Evolutionary conservation across 2,113 vertebrate species (phyloP).

Genomic region (Micronisus gabar): DNA sequence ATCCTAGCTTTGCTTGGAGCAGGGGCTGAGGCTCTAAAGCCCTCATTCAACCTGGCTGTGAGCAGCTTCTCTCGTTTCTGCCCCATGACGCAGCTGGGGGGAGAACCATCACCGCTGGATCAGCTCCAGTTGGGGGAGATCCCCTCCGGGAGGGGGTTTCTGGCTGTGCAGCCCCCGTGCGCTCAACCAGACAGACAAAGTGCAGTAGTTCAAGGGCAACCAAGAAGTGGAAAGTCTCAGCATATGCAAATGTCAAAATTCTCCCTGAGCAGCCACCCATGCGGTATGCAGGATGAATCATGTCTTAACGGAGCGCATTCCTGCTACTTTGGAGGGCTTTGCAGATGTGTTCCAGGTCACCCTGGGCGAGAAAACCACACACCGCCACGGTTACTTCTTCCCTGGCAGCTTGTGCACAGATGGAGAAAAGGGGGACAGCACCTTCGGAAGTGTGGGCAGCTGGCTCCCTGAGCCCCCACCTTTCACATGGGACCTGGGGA

Average conservation of each 20-base stretch:
- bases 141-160: background rate
- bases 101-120: background rate
- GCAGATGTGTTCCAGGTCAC: slow-evolving; percentile 62
- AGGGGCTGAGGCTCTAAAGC: background rate
- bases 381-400: background rate
- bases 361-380: slow-evolving; percentile 58
- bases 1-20: background rate
- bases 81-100: fast-evolving
- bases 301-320: slow-evolving; percentile 48
- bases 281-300: slow-evolving; percentile 64
- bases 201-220: background rate
- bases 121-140: background rate
- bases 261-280: slow-evolving; percentile 60
- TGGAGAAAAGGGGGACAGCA: background rate
- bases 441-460: background rate
- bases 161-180: background rate
- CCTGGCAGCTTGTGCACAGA: background rate
- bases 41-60: background rate
- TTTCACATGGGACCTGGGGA: background rate
- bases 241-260: slow-evolving; percentile 51
- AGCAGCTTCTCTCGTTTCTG: background rate
- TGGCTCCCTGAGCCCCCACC: fast-evolving
- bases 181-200: background rate
- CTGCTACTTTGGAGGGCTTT: slow-evolving; percentile 45
- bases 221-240: background rate